Conservation (phyloP, 2,113 vertebrate genomes). For the Hemiprocne comata region DNA sequence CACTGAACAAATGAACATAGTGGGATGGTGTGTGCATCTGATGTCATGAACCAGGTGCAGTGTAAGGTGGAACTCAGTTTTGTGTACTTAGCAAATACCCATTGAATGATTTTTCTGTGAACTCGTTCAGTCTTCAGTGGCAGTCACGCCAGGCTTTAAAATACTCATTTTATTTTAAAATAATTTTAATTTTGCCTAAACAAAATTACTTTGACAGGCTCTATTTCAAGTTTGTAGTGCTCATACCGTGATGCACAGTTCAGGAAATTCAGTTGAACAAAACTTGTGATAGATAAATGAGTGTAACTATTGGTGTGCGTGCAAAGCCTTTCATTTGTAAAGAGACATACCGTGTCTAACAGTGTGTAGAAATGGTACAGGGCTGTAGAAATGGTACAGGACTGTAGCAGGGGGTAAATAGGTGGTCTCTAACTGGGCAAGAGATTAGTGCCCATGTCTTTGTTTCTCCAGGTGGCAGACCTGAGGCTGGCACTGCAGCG, state of each 20-base stretch:
- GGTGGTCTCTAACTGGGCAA: neutral
- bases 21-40: neutral
- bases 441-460: neutral
- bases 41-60: accelerated
- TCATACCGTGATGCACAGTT: neutral
- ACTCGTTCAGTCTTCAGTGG: neutral
- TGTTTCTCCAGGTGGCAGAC: conserved; percentile 85
- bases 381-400: neutral
- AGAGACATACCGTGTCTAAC: neutral
- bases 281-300: neutral
- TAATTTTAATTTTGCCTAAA: neutral
- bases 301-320: accelerated
- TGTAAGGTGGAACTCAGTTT: neutral
- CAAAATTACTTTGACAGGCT: neutral
- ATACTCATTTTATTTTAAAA: neutral
- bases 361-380: neutral
- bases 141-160: neutral
- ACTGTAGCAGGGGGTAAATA: neutral
- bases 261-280: neutral
- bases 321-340: neutral
- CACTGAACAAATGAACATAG: neutral
- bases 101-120: neutral
- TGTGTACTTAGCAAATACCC: neutral
- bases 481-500: conserved; percentile 90
- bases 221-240: neutral